Conservation (phyloP, 2,113 vertebrate genomes). For the Chlorocebus sabaeus region DNA sequence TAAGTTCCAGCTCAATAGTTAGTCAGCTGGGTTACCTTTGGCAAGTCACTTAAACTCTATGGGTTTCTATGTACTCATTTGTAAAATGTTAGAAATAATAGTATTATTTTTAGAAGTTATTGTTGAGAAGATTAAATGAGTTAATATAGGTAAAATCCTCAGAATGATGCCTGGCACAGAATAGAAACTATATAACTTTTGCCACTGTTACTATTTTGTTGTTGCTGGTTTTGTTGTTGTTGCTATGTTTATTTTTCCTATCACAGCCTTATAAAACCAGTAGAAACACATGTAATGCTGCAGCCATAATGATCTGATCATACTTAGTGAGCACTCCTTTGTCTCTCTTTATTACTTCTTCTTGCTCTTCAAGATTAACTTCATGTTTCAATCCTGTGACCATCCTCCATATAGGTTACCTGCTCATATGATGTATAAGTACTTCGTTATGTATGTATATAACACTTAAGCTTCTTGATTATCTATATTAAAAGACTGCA, state of each 20-base stretch:
- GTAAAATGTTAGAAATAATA: not conserved
- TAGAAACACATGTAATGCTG: not conserved
- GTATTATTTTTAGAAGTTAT: not conserved
- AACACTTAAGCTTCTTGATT: not conserved
- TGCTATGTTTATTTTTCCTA: not conserved
- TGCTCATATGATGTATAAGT: not conserved
- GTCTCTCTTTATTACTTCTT: not conserved
- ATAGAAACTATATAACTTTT: not conserved
- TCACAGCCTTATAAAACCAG: not conserved
- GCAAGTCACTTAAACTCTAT: not conserved
- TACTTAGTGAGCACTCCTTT: not conserved
- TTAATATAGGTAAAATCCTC: not conserved
- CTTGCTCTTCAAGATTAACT: not conserved
- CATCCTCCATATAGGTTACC: not conserved
- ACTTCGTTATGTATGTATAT: not conserved
- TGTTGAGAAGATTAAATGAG: not conserved
- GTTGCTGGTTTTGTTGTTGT: not conserved
- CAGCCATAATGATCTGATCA: not conserved
- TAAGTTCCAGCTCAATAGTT: not conserved
- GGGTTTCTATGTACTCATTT: not conserved
- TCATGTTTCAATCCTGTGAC: not conserved
- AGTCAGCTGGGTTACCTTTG: not conserved
- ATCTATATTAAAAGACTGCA: not conserved
- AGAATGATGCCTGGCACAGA: not conserved
- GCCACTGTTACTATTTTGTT: not conserved